Base-by-base conservation (phyloP, 2,797 vertebrate species). In the Momotus momota region DNA sequence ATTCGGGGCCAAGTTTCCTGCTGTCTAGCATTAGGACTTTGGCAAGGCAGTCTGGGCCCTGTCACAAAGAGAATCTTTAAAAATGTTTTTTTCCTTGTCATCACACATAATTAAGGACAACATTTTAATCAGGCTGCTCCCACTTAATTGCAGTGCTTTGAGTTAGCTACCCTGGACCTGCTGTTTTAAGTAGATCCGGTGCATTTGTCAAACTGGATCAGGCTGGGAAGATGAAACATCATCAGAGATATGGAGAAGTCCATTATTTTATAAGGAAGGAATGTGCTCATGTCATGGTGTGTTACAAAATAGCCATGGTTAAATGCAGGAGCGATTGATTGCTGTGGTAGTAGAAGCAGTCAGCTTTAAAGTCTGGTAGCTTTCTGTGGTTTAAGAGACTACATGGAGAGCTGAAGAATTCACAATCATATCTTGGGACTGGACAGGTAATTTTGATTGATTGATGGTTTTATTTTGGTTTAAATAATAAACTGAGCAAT, bases 101-200 rank as follows among this genome's bases (percentile, higher is more conserved):
- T 95, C 93, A 15, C 95, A 95, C 96, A 74, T 97, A 95, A 97
- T 97, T 97, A 96, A 95, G 91, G 94, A 89, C 95, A 97, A 96
- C 91, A 85, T 95, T 97, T 96, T 96, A 96, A 97, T 97, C 96
- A 95, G 81, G 52, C 70, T 65, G 88, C 96, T 97, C 94, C 96
- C 93, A 87, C 91, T 96, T 97, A 97, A 97, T 97, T 97, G 86
- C 10, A 10, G 65, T 69, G 74, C 74, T 89, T 91, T 81, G 46
- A 4, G 0, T 85, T 81, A 87, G 93, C 94, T 95, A 87, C 65
- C 12, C 71, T 55, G 51, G 82, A 77, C 89, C 74, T 93, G 94
- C 90, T 92, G 81, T 86, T 96, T 96, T 94, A 94, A 92, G 65
- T 75, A 90, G 83, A 92, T 58, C 61, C 90, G 52, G 58, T 77